phyloP scores from a whole-genome alignment of 1,140 invertebrate species.

The Heliconius eleuchia region DNA sequence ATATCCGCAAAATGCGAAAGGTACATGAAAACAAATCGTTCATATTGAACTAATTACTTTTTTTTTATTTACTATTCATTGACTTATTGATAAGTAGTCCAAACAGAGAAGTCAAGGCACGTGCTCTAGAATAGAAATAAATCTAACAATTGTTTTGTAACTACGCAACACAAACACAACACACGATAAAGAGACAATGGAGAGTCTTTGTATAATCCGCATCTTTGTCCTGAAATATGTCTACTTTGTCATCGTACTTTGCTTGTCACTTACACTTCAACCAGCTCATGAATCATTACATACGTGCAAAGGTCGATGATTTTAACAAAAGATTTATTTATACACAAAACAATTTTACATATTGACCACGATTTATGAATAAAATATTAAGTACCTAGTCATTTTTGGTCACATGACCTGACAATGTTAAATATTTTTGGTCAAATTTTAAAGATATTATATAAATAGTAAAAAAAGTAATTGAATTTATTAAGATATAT shows the following conservation, averaged over 20 bases:
- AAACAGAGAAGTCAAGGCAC: constrained; percentile 27
- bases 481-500: background rate
- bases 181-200: constrained; percentile 51
- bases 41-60: background rate
- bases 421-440: background rate
- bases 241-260: constrained; percentile 38
- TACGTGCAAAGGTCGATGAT: constrained; percentile 32
- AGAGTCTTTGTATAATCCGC: constrained; percentile 41
- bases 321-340: constrained; percentile 26
- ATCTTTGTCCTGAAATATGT: constrained; percentile 43
- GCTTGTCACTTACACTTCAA: constrained; percentile 42
- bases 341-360: constrained; percentile 2
- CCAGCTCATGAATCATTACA: constrained; percentile 41
- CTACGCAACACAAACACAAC: constrained; percentile 36
- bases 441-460: background rate
- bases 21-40: too few relatives aligned
- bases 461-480: background rate
- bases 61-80: background rate
- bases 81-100: constrained; percentile 20
- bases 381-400: background rate
- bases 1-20: too few relatives aligned
- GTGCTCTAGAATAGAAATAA: constrained; percentile 33
- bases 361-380: background rate
- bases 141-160: constrained; percentile 44
- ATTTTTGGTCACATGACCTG: background rate